Evolutionary conservation across 2,888 invertebrate species (phyloP), one percentile per base, ranked within the genome.

Genomic region (Stenurella melanura): DNA sequence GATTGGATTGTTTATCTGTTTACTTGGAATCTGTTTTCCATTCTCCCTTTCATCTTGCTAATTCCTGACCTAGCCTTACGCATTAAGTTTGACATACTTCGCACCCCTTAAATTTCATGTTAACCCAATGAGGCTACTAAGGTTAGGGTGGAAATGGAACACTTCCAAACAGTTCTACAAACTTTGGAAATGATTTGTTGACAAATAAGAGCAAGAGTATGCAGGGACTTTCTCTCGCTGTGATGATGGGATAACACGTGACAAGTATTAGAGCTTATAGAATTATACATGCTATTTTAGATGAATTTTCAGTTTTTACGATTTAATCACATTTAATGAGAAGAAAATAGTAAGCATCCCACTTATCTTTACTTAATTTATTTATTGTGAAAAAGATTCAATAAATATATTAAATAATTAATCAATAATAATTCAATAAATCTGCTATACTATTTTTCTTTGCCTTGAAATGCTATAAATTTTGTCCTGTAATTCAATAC

Each of bases 71-170:
- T 78, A 78, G 69, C 56, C 54, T 19, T 73, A 78, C 74, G 73
- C 76, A 78, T 77, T 78, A 73, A 78, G 75, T 80, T 80, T 82
- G 83, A 80, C 83, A 82, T 78, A 82, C 76, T 82, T 83, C 76
- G 72, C 79, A 67, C 78, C 82, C 79, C 56, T 76, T 75, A 74
- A 78, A 77, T 78, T 64, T 75, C 74, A 73, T 74, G 73, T 54
- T 80, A 78, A 75, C 78, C 69, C 78, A 76, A 78, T 76, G 67
- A 78, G 63, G 73, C 38, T 73, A 66, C 70, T 57, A 73, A 63
- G 7, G 21, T 56, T 68, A 73, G 72, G 75, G 74, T 69, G 69
- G 73, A 74, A 77, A 69, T 73, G 67, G 73, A 76, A 76, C 34
- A 12, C 26, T 54, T 50, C 54, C 54, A 67, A 67, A 54, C 56